Percentiles rank a stretch among this genome's conserved stretches.
Evolutionary conservation across 2,113 vertebrate genomes (phyloP).

Genomic region (Leptobrachium leishanense): DNA sequence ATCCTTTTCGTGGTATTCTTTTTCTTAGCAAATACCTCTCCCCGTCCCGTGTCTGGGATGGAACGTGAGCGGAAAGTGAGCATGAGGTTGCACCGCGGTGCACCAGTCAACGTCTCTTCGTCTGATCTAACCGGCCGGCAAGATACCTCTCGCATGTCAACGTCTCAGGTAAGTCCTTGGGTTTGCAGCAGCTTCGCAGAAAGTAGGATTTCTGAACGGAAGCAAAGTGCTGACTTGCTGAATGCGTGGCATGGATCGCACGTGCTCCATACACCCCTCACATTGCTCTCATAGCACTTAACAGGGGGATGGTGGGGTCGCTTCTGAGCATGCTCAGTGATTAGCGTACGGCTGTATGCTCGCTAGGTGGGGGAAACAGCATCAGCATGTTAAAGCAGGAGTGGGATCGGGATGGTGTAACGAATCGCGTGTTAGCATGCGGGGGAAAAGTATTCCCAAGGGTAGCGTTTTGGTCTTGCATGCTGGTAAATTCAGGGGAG

Average conservation of each 20-base stretch:
- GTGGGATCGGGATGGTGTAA: no score
- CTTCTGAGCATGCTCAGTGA: no score
- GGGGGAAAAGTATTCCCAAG: no score
- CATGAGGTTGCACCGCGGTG: constrained; percentile 90
- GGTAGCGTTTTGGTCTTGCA: no score
- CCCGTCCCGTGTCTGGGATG: constrained; percentile 84
- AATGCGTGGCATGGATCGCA: no score
- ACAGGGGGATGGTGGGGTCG: no score
- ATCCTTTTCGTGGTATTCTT: no score
- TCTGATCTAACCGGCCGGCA: constrained; percentile 92
- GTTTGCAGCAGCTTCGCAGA: neutral
- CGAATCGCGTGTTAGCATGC: no score
- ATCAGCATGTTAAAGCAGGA: no score
- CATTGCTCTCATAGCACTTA: neutral
- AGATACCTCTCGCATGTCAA: constrained; percentile 95
- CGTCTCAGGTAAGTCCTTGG: constrained; percentile 82
- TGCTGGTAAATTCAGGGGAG: no score
- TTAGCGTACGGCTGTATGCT: no score
- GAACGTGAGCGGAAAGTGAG: constrained; percentile 94
- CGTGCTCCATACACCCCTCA: neutral
- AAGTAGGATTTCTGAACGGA: neutral
- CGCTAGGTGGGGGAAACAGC: no score
- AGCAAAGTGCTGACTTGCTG: neutral
- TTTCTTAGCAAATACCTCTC: constrained; percentile 81
- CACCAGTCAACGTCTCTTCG: constrained; percentile 89